phyloP scores from a whole-genome alignment of 2,797 vertebrate species.

The Lophotriccus pileatus region DNA sequence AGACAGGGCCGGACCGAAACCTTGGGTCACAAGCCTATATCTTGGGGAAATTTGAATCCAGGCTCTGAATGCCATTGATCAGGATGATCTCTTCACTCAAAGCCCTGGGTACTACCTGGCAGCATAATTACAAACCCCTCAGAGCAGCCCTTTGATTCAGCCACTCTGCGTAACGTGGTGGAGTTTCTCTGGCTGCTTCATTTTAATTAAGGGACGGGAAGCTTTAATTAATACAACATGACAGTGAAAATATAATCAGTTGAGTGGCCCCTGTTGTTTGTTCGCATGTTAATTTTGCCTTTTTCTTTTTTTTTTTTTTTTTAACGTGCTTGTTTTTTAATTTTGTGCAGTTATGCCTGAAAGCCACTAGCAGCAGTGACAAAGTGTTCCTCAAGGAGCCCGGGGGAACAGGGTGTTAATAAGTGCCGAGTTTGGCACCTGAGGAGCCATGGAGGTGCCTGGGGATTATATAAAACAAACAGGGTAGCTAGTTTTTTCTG shows the following conservation, averaged over 20 bases:
- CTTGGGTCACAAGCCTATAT: not conserved
- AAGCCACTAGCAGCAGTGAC: not conserved
- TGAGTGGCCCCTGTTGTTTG: slow-evolving; percentile 24
- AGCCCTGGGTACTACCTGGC: not conserved
- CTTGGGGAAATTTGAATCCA: not conserved
- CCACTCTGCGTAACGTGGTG: not conserved
- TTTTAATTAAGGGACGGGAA: slow-evolving; percentile 32
- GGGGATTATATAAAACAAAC: not conserved
- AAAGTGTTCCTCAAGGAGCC: slow-evolving; percentile 8
- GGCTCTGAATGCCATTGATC: not conserved
- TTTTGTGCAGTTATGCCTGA: not conserved
- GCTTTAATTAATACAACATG: slow-evolving; percentile 44
- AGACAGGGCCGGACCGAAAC: not conserved
- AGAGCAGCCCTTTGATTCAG: not conserved
- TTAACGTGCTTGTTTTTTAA: slow-evolving; percentile 8
- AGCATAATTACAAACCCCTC: not conserved
- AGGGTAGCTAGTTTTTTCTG: not conserved
- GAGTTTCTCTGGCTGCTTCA: not conserved
- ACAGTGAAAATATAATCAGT: slow-evolving; percentile 58
- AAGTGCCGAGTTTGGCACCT: slow-evolving; percentile 31
- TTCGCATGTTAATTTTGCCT: not conserved
- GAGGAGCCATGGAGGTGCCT: not conserved
- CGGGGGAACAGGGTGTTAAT: slow-evolving; percentile 29
- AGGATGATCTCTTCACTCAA: not conserved
- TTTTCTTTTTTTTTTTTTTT: slow-evolving; percentile 2